Conservation (phyloP, 2,113 vertebrate species). For the Struthidea cinerea region DNA sequence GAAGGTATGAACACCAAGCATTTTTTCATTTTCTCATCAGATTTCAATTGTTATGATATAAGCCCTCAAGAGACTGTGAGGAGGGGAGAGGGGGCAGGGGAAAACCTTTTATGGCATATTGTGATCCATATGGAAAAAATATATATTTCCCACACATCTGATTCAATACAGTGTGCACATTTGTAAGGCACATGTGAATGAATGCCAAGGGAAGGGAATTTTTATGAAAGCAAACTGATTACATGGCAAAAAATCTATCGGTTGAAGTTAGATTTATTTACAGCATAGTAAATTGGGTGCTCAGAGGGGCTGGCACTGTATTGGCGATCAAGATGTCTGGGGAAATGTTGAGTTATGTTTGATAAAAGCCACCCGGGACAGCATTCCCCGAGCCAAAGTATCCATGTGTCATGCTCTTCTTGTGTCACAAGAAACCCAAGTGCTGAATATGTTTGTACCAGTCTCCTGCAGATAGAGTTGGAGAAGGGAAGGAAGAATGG, state of each 20-base stretch:
- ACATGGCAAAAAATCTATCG: slow-evolving; percentile 54
- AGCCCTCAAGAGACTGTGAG: background rate
- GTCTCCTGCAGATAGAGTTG: background rate
- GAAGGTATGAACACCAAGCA: slow-evolving; percentile 20
- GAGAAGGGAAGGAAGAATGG: background rate
- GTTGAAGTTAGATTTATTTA: slow-evolving; percentile 61
- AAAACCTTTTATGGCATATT: slow-evolving; percentile 54
- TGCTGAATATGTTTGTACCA: background rate
- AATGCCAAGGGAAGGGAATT: slow-evolving; percentile 49
- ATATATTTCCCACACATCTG: slow-evolving; percentile 56
- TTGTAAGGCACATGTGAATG: slow-evolving; percentile 66
- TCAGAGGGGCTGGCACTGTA: slow-evolving; percentile 22
- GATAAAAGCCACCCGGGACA: background rate
- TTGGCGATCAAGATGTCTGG: background rate
- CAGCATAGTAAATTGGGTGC: background rate
- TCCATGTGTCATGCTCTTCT: background rate
- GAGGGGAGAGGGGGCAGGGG: background rate
- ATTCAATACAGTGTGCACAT: slow-evolving; percentile 30
- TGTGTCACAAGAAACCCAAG: background rate
- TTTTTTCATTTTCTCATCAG: slow-evolving; percentile 75
- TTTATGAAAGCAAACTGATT: slow-evolving; percentile 65
- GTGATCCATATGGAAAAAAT: slow-evolving; percentile 73
- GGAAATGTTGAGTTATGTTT: background rate
- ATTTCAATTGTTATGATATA: slow-evolving; percentile 67
- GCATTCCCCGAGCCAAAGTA: background rate